Evolutionary conservation across 2,888 invertebrate genomes (phyloP), one percentile per base, ranked within the genome.

Genomic region (Pardosa pseudoannulata): DNA sequence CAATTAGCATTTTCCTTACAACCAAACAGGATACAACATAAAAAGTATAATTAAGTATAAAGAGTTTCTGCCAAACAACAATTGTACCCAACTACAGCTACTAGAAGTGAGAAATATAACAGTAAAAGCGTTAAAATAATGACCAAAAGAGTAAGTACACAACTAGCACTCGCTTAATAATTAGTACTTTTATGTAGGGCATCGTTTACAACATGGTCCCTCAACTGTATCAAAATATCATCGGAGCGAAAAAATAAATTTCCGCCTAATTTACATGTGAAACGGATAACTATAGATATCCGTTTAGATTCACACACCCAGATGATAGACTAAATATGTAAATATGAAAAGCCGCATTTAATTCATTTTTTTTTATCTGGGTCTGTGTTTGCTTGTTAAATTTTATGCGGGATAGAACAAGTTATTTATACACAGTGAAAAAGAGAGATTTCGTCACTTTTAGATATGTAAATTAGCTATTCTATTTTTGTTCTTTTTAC

Each of bases 191-290:
- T 67, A 67, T 81, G 50, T 74, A 73, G 39, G 74, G 68, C 81
- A 79, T 71, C 28, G 13, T 56, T 79, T 39, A 70, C 68, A 73
- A 75, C 19, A 39, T 27, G 50, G 62, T 62, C 56, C 28, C 27
- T 81, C 74, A 75, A 81, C 74, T 81, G 74, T 70, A 74, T 36
- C 81, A 31, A n/a, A 27, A 32, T 74, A 62, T 70, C 39, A 76
- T 71, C 50, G 19, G 28, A 29, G 7, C 31, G n/a, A 75, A 75
- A 76, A 76, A 76, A 75, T 46, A 36, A 75, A 71, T 82, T 73
- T 83, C 78, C 83, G 50, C 65, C 68, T 73, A 50, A 23, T 78
- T 83, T 78, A 67, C 83, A 83, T 78, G 78, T 36, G 41, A 72
- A 78, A 72, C 83, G 83, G 83, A 83, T 83, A 73, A 78, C 83